A percentile compares a stretch with the other conserved stretches of the same genome.
Evolutionary conservation across 2,888 invertebrate genomes (phyloP).

Genomic region (Chaetogeoica ovagalla): DNA sequence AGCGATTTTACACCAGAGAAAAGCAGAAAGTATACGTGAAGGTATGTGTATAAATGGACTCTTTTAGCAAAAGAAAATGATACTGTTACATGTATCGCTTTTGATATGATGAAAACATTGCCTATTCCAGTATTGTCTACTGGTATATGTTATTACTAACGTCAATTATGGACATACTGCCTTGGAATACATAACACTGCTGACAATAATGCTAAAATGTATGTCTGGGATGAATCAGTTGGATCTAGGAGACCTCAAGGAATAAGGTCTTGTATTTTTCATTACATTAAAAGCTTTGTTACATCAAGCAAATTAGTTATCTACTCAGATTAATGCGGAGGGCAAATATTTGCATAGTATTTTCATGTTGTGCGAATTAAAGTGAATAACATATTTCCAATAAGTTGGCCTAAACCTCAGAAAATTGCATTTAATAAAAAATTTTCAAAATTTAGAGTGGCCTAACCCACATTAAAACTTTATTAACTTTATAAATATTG

Average conservation of each 20-base stretch:
- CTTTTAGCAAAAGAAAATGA: background rate
- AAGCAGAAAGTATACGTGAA: background rate
- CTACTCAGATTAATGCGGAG: constrained; percentile 10
- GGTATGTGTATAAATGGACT: background rate
- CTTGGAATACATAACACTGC: background rate
- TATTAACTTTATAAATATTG: too few relatives aligned
- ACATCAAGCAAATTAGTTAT: background rate
- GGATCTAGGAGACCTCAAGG: constrained; percentile 2
- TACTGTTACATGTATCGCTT: constrained; percentile 28
- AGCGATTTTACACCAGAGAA: background rate
- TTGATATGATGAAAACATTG: constrained; percentile 56
- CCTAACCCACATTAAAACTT: too few relatives aligned
- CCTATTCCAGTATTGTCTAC: constrained; percentile 54
- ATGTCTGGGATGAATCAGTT: constrained; percentile 1
- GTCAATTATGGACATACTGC: constrained; percentile 10
- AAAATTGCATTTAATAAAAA: too few relatives aligned
- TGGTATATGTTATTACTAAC: constrained; percentile 14
- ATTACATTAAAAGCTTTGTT: constrained; percentile 14
- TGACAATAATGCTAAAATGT: background rate
- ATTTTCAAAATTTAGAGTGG: too few relatives aligned
- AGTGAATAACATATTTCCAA: too few relatives aligned
- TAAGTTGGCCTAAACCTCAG: too few relatives aligned
- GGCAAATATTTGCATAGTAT: too few relatives aligned
- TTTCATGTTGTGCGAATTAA: too few relatives aligned
- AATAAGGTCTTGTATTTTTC: constrained; percentile 10